Percentiles rank a stretch among this genome's conserved stretches.
Evolutionary conservation across 2,113 vertebrate genomes (phyloP).

Genomic region (Chascanopsetta lugubris): DNA sequence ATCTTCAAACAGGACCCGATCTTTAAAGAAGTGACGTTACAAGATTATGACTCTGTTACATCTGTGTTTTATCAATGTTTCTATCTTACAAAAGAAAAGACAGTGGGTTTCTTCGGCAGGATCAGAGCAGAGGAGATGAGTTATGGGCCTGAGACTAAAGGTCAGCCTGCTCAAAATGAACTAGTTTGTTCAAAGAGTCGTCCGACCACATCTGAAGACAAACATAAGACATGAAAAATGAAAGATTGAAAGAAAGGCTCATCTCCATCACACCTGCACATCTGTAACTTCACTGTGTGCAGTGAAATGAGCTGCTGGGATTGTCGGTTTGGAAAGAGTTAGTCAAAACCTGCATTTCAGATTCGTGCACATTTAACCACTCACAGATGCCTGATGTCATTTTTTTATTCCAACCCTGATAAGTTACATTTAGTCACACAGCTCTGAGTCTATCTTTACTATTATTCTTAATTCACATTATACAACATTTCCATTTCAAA

Average conservation of each 20-base stretch:
- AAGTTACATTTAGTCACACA: neutral
- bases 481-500: too few relatives aligned
- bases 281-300: neutral
- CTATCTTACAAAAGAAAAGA: neutral
- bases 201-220: neutral
- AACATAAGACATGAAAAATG: conserved; percentile 8
- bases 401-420: neutral
- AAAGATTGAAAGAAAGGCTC: conserved; percentile 16
- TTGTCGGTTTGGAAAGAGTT: neutral
- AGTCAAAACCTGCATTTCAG: neutral
- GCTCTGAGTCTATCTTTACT: neutral
- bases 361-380: neutral
- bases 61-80: neutral
- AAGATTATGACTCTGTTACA: neutral
- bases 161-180: conserved; percentile 7
- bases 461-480: neutral
- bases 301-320: neutral
- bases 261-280: conserved; percentile 6
- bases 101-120: neutral
- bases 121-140: neutral
- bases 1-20: neutral
- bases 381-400: neutral
- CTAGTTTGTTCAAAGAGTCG: neutral
- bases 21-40: neutral
- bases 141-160: conserved; percentile 2